Conservation (phyloP, 1,140 invertebrate genomes). For the Drosophila repleta region DNA sequence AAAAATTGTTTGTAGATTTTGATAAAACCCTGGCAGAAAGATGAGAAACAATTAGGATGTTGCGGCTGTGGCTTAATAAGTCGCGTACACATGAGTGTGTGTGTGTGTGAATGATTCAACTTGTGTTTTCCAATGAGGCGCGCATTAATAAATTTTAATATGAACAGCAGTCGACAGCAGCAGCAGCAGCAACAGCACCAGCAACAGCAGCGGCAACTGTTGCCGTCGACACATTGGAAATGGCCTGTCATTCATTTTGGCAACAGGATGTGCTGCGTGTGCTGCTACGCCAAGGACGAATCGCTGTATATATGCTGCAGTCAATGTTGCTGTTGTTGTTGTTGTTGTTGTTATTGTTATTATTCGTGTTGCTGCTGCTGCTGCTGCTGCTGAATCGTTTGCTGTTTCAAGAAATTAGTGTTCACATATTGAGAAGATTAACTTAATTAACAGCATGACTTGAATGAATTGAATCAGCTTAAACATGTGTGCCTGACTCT, state of each 20-base stretch:
- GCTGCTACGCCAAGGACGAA: background rate
- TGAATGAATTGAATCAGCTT: slow-evolving; percentile 65
- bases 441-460: slow-evolving; percentile 73
- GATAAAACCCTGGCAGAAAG: slow-evolving; percentile 94
- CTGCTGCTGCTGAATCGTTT: slow-evolving; percentile 13
- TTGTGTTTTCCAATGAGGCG: slow-evolving; percentile 50
- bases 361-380: slow-evolving; percentile 21
- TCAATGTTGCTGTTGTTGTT: slow-evolving; percentile 22
- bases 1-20: slow-evolving; percentile 99
- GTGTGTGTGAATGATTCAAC: slow-evolving; percentile 28
- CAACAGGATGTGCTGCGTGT: slow-evolving; percentile 1
- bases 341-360: slow-evolving; percentile 25
- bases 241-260: slow-evolving; percentile 49
- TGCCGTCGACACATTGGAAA: slow-evolving; percentile 53
- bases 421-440: slow-evolving; percentile 67
- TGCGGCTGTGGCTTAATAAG: slow-evolving; percentile 7
- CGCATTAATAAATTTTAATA: slow-evolving; percentile 77
- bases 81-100: slow-evolving; percentile 13
- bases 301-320: slow-evolving; percentile 21
- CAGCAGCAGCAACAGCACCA: slow-evolving; percentile 15
- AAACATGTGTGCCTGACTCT: slow-evolving; percentile 14
- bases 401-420: slow-evolving; percentile 49
- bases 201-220: slow-evolving; percentile 44
- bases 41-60: slow-evolving; percentile 29
- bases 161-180: slow-evolving; percentile 57